These are phyloP conservation scores for silkworm (Bombyx mori) DNA, from an alignment of 1,140 invertebrate species.

Conservation along the genomic window DNA sequence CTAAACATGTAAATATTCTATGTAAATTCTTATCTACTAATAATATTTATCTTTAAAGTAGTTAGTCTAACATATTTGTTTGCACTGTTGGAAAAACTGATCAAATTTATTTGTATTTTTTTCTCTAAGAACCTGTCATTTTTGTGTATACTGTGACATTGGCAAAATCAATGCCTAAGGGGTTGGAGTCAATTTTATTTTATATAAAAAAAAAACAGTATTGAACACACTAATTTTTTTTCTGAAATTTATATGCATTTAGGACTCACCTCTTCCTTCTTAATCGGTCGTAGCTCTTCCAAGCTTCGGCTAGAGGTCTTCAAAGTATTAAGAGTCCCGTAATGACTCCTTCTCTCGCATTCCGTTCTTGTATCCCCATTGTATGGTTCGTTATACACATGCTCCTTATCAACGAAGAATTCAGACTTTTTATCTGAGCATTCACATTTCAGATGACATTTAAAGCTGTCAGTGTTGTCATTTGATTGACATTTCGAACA, in stretches of 20 bases:
- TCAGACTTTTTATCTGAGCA: slow-evolving; percentile 39
- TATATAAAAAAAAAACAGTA: too few relatives aligned
- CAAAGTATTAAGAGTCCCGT: slow-evolving; percentile 45
- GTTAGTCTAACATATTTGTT: too few relatives aligned
- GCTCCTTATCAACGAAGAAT: slow-evolving; percentile 47
- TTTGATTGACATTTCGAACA: slow-evolving; percentile 50
- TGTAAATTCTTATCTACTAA: too few relatives aligned
- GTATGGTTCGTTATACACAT: slow-evolving; percentile 57
- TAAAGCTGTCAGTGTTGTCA: slow-evolving; percentile 40
- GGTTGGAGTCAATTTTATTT: too few relatives aligned
- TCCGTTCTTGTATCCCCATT: slow-evolving; percentile 18
- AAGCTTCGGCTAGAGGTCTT: slow-evolving; percentile 39
- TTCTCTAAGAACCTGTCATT: too few relatives aligned
- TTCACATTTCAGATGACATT: slow-evolving; percentile 59
- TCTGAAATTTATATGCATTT: not conserved
- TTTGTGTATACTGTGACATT: too few relatives aligned
- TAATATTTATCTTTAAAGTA: too few relatives aligned
- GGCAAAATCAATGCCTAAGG: too few relatives aligned
- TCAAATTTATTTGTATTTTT: too few relatives aligned
- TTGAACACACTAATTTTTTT: too few relatives aligned
- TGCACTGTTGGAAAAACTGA: too few relatives aligned
- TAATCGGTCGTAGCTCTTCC: slow-evolving; percentile 33
- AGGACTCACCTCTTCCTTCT: slow-evolving; percentile 29
- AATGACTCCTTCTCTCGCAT: slow-evolving; percentile 25
- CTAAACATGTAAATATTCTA: too few relatives aligned